Conservation (phyloP, 2,797 vertebrate species). For the Perodicticus potto region DNA sequence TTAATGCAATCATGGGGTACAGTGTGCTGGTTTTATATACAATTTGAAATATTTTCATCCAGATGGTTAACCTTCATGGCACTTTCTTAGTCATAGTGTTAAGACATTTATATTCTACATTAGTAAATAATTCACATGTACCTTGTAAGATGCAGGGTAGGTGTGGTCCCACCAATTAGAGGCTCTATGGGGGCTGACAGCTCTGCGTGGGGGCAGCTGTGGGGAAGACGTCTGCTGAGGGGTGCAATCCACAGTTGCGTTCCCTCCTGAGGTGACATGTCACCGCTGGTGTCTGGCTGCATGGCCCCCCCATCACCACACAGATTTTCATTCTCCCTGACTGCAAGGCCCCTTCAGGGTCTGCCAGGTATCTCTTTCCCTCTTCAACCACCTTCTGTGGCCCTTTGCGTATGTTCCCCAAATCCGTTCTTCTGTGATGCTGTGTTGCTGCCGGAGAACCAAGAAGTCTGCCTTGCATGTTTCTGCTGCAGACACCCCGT, state of each 20-base stretch:
- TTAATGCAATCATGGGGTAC: too few relatives aligned
- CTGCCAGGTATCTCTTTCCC: neutral
- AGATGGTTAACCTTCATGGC: too few relatives aligned
- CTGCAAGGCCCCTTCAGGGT: neutral
- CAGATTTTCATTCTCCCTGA: neutral
- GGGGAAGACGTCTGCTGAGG: neutral
- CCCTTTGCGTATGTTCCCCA: neutral
- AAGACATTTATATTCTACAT: too few relatives aligned
- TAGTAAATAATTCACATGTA: too few relatives aligned
- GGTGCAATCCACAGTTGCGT: too few relatives aligned
- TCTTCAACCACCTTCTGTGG: neutral
- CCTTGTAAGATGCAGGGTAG: too few relatives aligned
- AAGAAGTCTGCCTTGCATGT: neutral
- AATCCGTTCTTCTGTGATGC: neutral
- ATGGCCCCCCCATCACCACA: neutral
- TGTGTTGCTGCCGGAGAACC: neutral
- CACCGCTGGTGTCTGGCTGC: neutral
- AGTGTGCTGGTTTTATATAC: too few relatives aligned
- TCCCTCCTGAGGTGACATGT: neutral
- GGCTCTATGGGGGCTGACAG: neutral
- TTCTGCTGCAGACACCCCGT: neutral
- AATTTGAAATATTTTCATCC: too few relatives aligned
- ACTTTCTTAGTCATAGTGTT: too few relatives aligned
- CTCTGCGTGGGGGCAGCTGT: neutral
- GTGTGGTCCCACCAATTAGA: too few relatives aligned